Conservation (phyloP, 2,888 invertebrate species). For the Philopedon plagiatum region DNA sequence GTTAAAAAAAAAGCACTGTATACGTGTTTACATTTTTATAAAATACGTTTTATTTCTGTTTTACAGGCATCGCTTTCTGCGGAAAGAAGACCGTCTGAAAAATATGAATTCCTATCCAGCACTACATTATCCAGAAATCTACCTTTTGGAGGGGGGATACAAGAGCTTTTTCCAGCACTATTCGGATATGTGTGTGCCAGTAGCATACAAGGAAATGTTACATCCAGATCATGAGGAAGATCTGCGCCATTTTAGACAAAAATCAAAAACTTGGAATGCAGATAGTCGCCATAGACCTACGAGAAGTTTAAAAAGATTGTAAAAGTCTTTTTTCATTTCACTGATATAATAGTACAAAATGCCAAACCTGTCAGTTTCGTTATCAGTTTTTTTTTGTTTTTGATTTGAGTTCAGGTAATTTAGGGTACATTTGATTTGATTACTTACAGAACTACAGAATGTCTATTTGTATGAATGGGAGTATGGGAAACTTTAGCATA, state of each 20-base stretch:
- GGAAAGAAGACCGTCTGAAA: slow-evolving; percentile 84
- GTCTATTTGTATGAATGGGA: slow-evolving; percentile 30
- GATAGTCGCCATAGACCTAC: slow-evolving; percentile 61
- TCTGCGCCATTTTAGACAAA: slow-evolving; percentile 81
- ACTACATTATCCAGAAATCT: slow-evolving; percentile 92
- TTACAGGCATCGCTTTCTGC: slow-evolving; percentile 84
- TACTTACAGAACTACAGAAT: slow-evolving; percentile 1
- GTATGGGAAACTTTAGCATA: slow-evolving; percentile 16
- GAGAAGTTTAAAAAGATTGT: slow-evolving; percentile 55
- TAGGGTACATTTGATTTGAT: slow-evolving; percentile 15
- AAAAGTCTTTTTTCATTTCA: slow-evolving; percentile 23
- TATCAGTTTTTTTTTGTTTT: slow-evolving; percentile 18
- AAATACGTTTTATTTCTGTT: slow-evolving; percentile 9
- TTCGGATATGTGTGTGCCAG: slow-evolving; percentile 79
- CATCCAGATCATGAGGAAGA: slow-evolving; percentile 84
- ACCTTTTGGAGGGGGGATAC: slow-evolving; percentile 93
- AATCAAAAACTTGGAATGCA: slow-evolving; percentile 82
- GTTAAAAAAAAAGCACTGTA: neutral
- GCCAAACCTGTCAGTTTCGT: slow-evolving; percentile 15
- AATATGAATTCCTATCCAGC: slow-evolving; percentile 89
- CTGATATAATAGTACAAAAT: slow-evolving; percentile 46
- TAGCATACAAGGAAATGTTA: slow-evolving; percentile 87
- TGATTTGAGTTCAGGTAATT: slow-evolving; percentile 14
- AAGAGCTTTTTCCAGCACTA: slow-evolving; percentile 84
- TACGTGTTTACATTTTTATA: neutral